phyloP scores from a whole-genome alignment of 1,140 invertebrate species.

The Habropoda laboriosa region DNA sequence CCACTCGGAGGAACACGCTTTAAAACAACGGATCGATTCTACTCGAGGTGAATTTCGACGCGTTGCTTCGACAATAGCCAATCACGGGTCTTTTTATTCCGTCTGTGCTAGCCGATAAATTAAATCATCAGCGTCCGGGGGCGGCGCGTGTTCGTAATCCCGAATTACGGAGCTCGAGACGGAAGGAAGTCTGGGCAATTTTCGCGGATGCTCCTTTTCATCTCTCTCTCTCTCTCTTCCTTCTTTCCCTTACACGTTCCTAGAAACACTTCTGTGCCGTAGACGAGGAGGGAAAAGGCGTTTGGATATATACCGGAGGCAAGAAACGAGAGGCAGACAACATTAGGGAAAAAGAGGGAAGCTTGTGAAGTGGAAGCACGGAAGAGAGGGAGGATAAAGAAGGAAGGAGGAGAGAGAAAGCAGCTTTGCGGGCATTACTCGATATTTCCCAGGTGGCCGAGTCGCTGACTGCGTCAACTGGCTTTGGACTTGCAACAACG shows the following conservation, averaged over 20 bases:
- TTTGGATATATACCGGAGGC: no score
- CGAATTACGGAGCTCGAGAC: conserved; percentile 12
- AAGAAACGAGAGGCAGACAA: not conserved
- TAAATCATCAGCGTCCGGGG: conserved; percentile 24
- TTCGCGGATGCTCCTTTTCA: conserved; percentile 1
- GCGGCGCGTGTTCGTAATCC: conserved; percentile 14
- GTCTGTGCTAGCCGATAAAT: conserved; percentile 4
- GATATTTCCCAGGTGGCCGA: conserved; percentile 72
- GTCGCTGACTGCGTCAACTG: conserved; percentile 54
- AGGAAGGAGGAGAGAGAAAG: no score
- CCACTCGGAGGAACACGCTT: no score
- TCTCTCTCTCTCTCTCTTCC: no score
- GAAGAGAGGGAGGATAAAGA: no score
- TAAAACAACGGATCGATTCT: not conserved
- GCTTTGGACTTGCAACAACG: conserved; percentile 51
- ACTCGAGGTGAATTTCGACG: not conserved
- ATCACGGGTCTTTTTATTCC: not conserved
- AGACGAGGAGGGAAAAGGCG: no score
- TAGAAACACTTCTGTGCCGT: no score
- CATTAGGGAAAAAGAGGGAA: not conserved
- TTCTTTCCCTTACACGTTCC: no score
- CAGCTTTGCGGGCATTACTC: conserved; percentile 70
- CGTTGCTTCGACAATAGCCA: conserved; percentile 3
- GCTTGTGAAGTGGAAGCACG: not conserved
- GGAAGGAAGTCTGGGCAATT: conserved; percentile 2